Percentiles rank a stretch among this genome's conserved stretches.
These are phyloP conservation scores for Channa argus DNA, from an alignment of 2,113 vertebrate genomes.

Conservation along the genomic window DNA sequence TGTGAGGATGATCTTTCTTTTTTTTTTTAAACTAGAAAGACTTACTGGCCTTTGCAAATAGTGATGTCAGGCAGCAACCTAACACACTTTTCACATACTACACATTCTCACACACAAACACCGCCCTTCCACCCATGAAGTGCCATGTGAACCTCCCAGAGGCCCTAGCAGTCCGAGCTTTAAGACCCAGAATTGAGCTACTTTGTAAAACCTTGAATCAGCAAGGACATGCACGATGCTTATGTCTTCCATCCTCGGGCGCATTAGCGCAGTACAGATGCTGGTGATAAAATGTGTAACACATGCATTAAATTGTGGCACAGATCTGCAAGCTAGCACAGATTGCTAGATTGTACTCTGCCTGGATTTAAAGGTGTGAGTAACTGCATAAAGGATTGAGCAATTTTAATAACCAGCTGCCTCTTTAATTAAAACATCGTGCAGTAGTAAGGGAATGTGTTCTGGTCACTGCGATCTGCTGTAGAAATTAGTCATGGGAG, in stretches of 20 bases:
- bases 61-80: slow-evolving; percentile 63
- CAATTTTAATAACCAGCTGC: slow-evolving; percentile 53
- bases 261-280: slow-evolving; percentile 42
- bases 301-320: slow-evolving; percentile 30
- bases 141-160: slow-evolving; percentile 42
- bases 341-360: slow-evolving; percentile 40
- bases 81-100: slow-evolving; percentile 25
- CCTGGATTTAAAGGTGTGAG: slow-evolving; percentile 3
- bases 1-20: slow-evolving; percentile 30
- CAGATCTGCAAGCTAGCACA: slow-evolving; percentile 25
- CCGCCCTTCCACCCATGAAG: slow-evolving; percentile 53
- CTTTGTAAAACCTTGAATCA: slow-evolving; percentile 47
- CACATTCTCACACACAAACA: slow-evolving; percentile 56
- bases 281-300: slow-evolving; percentile 39
- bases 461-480: slow-evolving; percentile 53
- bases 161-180: slow-evolving; percentile 41
- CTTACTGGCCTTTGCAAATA: slow-evolving; percentile 60
- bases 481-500: slow-evolving; percentile 59
- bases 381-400: slow-evolving; percentile 28
- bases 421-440: slow-evolving; percentile 67
- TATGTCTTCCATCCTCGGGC: slow-evolving; percentile 23
- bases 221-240: slow-evolving; percentile 29
- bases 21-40: slow-evolving; percentile 46
- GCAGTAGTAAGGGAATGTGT: slow-evolving; percentile 32
- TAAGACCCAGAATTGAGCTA: slow-evolving; percentile 48